Percentiles rank a stretch among this genome's conserved stretches.
Evolutionary conservation across 92 coral and sea anemone species (phyloP).

Genomic region (Palythoa heliodiscus): DNA sequence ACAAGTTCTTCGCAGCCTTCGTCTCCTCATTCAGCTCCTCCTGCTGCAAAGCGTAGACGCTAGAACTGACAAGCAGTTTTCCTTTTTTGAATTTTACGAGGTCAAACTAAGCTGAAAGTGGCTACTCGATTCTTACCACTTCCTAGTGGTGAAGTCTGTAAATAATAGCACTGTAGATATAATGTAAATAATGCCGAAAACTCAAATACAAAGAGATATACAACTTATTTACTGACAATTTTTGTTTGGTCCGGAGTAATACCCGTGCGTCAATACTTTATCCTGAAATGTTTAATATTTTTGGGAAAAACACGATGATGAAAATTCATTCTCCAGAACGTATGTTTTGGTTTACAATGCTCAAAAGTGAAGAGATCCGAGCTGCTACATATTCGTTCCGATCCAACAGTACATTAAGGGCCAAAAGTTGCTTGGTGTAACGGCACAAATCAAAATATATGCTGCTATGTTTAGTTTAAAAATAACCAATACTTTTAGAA

Average conservation of each 20-base stretch:
- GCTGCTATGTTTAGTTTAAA: too few species aligned
- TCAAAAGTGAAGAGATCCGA: too few species aligned
- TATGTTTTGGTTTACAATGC: neutral
- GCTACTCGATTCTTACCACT: neutral
- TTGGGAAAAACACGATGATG: neutral
- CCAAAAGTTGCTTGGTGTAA: too few species aligned
- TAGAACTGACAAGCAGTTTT: constrained; percentile 28
- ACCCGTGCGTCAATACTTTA: neutral
- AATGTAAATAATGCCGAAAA: neutral
- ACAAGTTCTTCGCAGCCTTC: constrained; percentile 98
- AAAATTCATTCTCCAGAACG: neutral
- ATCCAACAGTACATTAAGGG: too few species aligned
- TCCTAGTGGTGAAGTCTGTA: neutral
- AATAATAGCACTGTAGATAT: neutral
- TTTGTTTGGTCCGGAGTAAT: neutral
- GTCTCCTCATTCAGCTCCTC: constrained; percentile 92
- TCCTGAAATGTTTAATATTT: neutral
- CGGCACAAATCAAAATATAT: too few species aligned
- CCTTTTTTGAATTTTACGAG: neutral
- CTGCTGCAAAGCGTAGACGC: constrained; percentile 93
- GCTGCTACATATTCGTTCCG: too few species aligned
- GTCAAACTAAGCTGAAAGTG: neutral
- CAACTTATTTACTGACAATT: too few species aligned
- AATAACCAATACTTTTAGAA: too few species aligned
- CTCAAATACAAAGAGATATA: neutral